Evolutionary conservation across 2,888 invertebrate genomes (phyloP).

Genomic region (Drosophila monieri): DNA sequence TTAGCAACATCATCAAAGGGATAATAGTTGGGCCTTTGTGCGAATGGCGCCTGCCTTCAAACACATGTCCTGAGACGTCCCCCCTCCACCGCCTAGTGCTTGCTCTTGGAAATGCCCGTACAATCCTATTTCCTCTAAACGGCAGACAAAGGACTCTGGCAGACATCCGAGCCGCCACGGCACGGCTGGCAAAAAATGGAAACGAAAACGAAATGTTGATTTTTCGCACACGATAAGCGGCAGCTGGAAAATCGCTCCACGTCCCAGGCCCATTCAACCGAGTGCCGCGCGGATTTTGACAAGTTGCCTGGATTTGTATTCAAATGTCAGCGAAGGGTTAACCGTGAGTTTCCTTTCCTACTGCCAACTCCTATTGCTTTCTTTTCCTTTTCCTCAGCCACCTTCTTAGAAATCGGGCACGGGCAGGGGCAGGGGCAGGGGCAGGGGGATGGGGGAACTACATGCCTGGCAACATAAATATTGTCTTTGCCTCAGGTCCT

Average conservation of each 20-base stretch:
- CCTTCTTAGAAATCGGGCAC: constrained; percentile 43
- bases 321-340: constrained; percentile 77
- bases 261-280: constrained; percentile 46
- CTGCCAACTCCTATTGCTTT: constrained; percentile 3
- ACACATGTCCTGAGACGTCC: constrained; percentile 3
- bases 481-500: constrained; percentile 59
- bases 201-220: constrained; percentile 42
- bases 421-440: background rate
- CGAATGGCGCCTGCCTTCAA: background rate
- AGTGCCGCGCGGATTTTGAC: constrained; percentile 70
- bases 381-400: background rate
- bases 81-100: constrained; percentile 8
- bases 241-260: constrained; percentile 76
- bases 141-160: constrained; percentile 53
- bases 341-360: constrained; percentile 31
- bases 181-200: background rate
- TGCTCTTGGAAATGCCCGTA: background rate
- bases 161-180: constrained; percentile 38
- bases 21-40: no score
- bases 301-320: constrained; percentile 76
- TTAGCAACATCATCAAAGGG: no score
- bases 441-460: constrained; percentile 20
- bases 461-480: constrained; percentile 61
- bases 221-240: constrained; percentile 74
- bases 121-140: constrained; percentile 59